Conservation (phyloP, 2,113 vertebrate genomes). For the Rattus rattus region DNA sequence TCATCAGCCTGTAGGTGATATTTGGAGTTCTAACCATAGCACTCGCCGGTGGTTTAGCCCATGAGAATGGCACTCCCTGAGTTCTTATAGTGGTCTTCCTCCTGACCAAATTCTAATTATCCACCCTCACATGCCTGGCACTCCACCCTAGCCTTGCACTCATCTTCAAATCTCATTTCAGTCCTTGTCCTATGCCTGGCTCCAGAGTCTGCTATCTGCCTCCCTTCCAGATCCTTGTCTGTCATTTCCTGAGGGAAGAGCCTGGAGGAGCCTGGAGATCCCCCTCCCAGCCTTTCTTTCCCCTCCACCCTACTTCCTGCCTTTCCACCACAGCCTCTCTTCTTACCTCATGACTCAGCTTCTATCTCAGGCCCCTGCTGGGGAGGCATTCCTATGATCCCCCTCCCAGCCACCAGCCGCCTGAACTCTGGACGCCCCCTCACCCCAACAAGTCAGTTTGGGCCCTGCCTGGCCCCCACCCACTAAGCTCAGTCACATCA, state of each 20-base stretch:
- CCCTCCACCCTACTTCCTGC: not conserved
- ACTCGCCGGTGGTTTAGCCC: not conserved
- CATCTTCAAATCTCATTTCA: conserved; percentile 38
- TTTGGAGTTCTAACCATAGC: not conserved
- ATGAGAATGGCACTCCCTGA: not conserved
- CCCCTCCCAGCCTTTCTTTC: not conserved
- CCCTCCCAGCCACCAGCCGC: not conserved
- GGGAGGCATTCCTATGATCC: conserved; percentile 4
- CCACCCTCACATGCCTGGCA: not conserved
- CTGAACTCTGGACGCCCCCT: not conserved
- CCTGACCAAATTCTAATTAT: not conserved
- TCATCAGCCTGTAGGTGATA: not conserved
- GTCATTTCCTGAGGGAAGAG: conserved; percentile 10
- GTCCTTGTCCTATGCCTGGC: not conserved
- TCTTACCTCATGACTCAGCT: conserved; percentile 20
- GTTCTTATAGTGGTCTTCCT: conserved; percentile 2
- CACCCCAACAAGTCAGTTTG: conserved; percentile 34
- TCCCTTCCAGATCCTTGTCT: not conserved
- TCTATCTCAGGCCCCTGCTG: not conserved
- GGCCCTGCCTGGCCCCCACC: conserved; percentile 5
- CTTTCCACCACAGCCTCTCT: conserved; percentile 42
- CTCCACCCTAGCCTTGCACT: not conserved
- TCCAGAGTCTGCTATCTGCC: not conserved
- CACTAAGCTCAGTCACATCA: conserved; percentile 45
- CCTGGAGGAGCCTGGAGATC: not conserved